These are phyloP conservation scores for Bombus soroeensis DNA, from an alignment of 1,140 invertebrate species.

Conservation along the genomic window DNA sequence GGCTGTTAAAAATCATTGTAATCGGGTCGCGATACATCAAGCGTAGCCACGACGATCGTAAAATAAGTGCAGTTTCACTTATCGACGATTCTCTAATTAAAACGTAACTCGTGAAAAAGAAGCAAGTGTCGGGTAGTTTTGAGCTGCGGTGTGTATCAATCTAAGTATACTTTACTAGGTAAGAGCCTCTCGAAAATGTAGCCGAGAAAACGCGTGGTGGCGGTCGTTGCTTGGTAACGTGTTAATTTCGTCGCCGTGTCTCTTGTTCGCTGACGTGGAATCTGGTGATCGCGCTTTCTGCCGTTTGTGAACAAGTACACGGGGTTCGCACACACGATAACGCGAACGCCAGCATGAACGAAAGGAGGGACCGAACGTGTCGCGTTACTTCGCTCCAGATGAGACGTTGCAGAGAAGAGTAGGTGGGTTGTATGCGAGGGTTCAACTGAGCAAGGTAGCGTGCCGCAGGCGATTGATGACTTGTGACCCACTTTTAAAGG, in stretches of 20 bases:
- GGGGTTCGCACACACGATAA: neutral
- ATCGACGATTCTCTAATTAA: no score
- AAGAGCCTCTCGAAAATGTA: neutral
- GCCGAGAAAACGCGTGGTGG: neutral
- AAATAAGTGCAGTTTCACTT: no score
- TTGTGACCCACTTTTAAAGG: conserved; percentile 76
- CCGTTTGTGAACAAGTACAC: neutral
- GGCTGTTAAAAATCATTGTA: no score
- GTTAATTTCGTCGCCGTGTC: conserved; percentile 8
- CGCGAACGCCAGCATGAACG: neutral
- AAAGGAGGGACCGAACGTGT: conserved; percentile 4
- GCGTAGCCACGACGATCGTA: no score
- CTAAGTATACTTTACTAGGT: neutral
- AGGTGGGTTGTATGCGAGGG: conserved; percentile 54
- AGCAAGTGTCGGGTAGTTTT: no score
- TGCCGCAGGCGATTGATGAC: conserved; percentile 77
- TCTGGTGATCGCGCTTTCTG: conserved; percentile 16
- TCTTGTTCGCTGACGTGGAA: neutral
- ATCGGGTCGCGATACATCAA: no score
- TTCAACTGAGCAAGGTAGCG: conserved; percentile 58
- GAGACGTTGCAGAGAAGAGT: conserved; percentile 35
- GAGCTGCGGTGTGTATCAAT: no score
- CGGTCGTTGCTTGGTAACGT: neutral
- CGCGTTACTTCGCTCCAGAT: conserved; percentile 41
- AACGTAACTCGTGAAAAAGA: no score